phyloP scores from a whole-genome alignment of 2,797 vertebrate species.

The Fratercula arctica region DNA sequence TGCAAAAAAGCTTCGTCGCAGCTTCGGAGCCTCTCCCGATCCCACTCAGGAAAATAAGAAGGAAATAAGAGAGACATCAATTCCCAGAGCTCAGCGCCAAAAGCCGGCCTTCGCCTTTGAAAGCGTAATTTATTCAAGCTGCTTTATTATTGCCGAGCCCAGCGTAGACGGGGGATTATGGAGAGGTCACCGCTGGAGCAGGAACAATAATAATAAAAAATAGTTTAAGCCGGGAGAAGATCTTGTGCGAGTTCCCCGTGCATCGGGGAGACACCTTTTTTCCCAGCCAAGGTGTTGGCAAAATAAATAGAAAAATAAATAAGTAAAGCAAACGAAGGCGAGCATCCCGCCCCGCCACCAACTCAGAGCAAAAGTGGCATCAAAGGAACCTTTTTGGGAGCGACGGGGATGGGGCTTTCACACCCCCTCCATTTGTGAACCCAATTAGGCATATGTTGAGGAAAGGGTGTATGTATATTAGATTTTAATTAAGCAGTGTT shows the following conservation, averaged over 20 bases:
- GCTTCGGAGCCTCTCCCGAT: not conserved
- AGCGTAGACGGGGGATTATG: slow-evolving; percentile 46
- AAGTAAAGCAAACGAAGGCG: not conserved
- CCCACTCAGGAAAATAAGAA: not conserved
- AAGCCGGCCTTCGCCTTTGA: slow-evolving; percentile 76
- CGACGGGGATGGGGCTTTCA: slow-evolving; percentile 13
- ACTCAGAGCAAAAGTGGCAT: not conserved
- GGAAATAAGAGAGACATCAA: slow-evolving; percentile 71
- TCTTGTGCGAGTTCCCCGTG: not conserved
- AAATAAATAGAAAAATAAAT: too few relatives aligned
- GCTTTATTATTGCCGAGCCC: slow-evolving; percentile 68
- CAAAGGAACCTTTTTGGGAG: slow-evolving; percentile 16
- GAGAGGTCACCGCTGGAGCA: slow-evolving; percentile 61
- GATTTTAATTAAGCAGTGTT: slow-evolving; percentile 87
- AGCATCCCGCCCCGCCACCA: not conserved
- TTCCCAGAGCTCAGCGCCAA: slow-evolving; percentile 67
- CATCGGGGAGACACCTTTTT: not conserved
- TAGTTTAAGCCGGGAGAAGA: slow-evolving; percentile 6
- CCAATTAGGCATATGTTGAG: slow-evolving; percentile 78
- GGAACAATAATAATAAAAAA: slow-evolving; percentile 59
- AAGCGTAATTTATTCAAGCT: slow-evolving; percentile 78
- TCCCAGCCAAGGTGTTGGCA: not conserved
- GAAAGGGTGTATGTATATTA: slow-evolving; percentile 82
- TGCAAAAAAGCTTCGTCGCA: not conserved
- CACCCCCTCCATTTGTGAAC: slow-evolving; percentile 68